Percentiles rank a stretch among this genome's conserved stretches.
Conservation (phyloP, 1,140 invertebrate genomes). For the Arctopsyche grandis region DNA sequence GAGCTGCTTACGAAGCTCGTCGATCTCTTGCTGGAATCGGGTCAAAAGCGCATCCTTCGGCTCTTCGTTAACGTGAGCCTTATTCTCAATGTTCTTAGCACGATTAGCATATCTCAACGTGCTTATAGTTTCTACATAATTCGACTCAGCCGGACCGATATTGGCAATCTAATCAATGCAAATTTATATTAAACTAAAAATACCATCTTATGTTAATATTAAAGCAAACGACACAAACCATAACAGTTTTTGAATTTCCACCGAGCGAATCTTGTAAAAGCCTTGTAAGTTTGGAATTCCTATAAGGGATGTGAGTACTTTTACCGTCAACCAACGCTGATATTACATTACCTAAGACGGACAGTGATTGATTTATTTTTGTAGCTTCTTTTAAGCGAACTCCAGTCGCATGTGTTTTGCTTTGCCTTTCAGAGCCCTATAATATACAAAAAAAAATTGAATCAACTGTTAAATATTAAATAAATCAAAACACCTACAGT, state of each 20-base stretch:
- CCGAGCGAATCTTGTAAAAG: conserved; percentile 94
- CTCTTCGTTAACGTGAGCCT: conserved; percentile 96
- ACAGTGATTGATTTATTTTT: conserved; percentile 95
- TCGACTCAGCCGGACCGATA: conserved; percentile 93
- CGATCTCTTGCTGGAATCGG: conserved; percentile 97
- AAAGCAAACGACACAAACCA: conserved; percentile 68
- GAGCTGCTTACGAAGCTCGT: conserved; percentile 87
- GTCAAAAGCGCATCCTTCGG: conserved; percentile 96
- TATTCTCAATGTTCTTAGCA: conserved; percentile 98
- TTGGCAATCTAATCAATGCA: conserved; percentile 76
- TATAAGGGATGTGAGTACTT: conserved; percentile 93
- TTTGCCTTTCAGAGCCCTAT: conserved; percentile 85
- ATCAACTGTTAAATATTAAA: not conserved
- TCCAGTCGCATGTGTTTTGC: conserved; percentile 91
- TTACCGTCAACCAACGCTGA: conserved; percentile 94
- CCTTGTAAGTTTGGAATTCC: conserved; percentile 93
- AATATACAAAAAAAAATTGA: conserved; percentile 19
- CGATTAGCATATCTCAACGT: conserved; percentile 96
- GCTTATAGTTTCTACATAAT: conserved; percentile 98
- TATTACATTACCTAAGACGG: conserved; percentile 94
- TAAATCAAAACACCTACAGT: not conserved
- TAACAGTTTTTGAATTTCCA: conserved; percentile 96
- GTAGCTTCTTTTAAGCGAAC: conserved; percentile 92
- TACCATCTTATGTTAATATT: too few species aligned
- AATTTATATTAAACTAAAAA: not conserved